A percentile compares a stretch with the other conserved stretches of the same genome.
These are phyloP conservation scores for Belgica antarctica DNA, from an alignment of 2,888 invertebrate genomes.

Conservation along the genomic window DNA sequence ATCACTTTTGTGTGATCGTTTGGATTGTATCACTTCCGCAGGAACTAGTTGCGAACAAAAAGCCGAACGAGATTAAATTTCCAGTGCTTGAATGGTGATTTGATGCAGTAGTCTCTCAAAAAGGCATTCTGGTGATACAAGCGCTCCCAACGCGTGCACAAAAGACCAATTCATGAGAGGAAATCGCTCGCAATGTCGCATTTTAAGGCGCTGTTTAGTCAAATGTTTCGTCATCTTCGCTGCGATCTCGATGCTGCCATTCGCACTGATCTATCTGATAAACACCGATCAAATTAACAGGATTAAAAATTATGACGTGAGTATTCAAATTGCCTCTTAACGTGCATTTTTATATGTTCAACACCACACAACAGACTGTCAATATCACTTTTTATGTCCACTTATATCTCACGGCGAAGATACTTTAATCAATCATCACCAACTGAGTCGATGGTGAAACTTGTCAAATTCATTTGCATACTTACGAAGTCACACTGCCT, in stretches of 20 bases:
- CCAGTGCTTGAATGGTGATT: no score
- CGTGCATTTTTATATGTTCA: neutral
- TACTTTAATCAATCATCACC: neutral
- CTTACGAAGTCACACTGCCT: neutral
- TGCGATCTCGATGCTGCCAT: constrained; percentile 54
- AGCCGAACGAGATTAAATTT: neutral
- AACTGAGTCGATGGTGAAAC: neutral
- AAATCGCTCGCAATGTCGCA: constrained; percentile 54
- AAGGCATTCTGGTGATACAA: no score
- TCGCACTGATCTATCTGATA: constrained; percentile 54
- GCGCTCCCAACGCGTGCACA: no score
- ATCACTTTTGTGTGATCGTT: neutral
- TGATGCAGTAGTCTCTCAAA: neutral
- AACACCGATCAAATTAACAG: constrained; percentile 55
- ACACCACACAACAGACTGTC: neutral
- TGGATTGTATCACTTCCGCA: neutral
- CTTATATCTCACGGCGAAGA: neutral
- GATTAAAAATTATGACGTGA: constrained; percentile 55
- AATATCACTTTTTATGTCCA: neutral
- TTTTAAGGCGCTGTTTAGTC: constrained; percentile 55
- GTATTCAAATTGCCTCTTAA: constrained; percentile 46
- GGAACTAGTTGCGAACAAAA: neutral
- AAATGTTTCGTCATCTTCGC: constrained; percentile 55
- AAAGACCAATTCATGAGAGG: constrained; percentile 56
- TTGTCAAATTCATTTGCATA: neutral